Percentiles rank a stretch among this genome's conserved stretches.
phyloP scores from a whole-genome alignment of 2,888 invertebrate genomes.

The Aplocera efformata region DNA sequence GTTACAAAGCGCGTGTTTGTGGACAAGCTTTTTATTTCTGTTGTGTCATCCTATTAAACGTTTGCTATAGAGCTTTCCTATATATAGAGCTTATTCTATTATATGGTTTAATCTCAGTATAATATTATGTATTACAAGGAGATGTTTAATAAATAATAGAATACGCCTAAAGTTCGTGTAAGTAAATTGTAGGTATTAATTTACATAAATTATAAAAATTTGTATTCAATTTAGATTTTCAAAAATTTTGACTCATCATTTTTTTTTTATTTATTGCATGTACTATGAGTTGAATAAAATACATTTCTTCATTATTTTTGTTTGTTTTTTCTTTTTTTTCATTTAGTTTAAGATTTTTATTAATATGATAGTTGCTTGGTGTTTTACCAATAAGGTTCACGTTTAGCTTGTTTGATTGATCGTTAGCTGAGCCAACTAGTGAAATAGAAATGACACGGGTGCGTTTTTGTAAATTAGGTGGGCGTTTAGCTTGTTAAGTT shows the following conservation, averaged over 20 bases:
- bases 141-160: conserved; percentile 11
- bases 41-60: conserved; percentile 8
- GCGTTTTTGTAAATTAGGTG: no score
- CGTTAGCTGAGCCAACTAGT: no score
- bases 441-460: no score
- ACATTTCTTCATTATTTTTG: conserved; percentile 30
- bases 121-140: conserved; percentile 3
- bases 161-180: conserved; percentile 18
- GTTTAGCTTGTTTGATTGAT: no score
- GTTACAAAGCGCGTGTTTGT: conserved; percentile 11
- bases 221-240: conserved; percentile 49
- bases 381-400: background rate
- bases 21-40: conserved; percentile 13
- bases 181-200: conserved; percentile 27
- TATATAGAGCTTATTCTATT: background rate
- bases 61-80: conserved; percentile 4
- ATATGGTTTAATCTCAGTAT: conserved; percentile 16
- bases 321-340: conserved; percentile 12
- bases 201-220: conserved; percentile 30
- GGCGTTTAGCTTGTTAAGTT: no score
- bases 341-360: conserved; percentile 1
- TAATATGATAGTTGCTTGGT: background rate
- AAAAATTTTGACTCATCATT: conserved; percentile 56
- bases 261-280: conserved; percentile 59
- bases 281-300: conserved; percentile 34